phyloP scores from a whole-genome alignment of 2,113 vertebrate genomes.

The Felis catus region DNA sequence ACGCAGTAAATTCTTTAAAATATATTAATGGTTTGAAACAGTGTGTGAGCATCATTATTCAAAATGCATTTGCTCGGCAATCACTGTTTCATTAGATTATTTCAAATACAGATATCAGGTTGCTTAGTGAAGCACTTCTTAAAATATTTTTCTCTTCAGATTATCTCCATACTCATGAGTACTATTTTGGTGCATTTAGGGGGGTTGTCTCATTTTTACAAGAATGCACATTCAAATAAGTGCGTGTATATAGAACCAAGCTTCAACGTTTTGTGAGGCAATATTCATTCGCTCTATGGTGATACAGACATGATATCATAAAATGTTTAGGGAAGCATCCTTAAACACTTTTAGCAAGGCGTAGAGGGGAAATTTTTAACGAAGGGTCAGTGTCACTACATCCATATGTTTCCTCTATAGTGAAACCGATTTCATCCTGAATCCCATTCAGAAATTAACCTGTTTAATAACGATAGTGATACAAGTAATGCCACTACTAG shows the following conservation, averaged over 20 bases:
- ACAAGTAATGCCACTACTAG: rapidly evolving
- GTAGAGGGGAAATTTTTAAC: too few species aligned
- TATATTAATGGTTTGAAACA: not conserved
- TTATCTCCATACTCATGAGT: not conserved
- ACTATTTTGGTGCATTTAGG: not conserved
- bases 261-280: not conserved
- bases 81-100: not conserved
- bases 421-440: not conserved
- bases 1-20: not conserved
- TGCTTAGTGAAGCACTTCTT: not conserved
- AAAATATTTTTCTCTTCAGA: not conserved
- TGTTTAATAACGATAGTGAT: not conserved
- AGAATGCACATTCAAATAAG: not conserved
- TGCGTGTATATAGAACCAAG: not conserved
- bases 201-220: not conserved
- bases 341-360: not conserved
- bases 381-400: not conserved
- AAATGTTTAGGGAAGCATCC: not conserved
- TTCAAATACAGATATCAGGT: not conserved
- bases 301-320: not conserved
- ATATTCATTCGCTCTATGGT: not conserved
- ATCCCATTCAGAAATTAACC: not conserved
- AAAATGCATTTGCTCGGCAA: not conserved
- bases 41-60: not conserved
- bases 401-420: not conserved